A percentile compares a stretch with the other conserved stretches of the same genome.
phyloP scores from a whole-genome alignment of 2,797 vertebrate species.

The Apogon talboti region DNA sequence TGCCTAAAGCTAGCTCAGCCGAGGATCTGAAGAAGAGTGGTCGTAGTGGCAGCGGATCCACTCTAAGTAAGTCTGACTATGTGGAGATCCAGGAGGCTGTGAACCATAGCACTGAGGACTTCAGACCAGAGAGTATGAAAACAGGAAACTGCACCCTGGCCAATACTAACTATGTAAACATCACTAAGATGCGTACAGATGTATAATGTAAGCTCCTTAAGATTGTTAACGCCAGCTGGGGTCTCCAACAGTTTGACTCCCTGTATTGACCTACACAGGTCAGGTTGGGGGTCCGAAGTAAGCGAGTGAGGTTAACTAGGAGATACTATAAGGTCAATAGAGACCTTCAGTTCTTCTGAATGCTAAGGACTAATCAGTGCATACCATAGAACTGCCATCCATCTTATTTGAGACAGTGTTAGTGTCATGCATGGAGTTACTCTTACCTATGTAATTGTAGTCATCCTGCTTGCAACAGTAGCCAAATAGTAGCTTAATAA shows the following conservation, averaged over 20 bases:
- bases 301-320: constrained; percentile 28
- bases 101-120: constrained; percentile 95
- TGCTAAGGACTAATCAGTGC: constrained; percentile 26
- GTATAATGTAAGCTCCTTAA: constrained; percentile 79
- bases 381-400: constrained; percentile 58
- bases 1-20: constrained; percentile 89
- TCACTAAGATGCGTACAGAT: constrained; percentile 98
- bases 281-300: constrained; percentile 29
- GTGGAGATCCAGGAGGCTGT: constrained; percentile 97
- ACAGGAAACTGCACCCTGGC: constrained; percentile 96
- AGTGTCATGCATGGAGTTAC: constrained; percentile 83
- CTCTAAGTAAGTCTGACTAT: constrained; percentile 96
- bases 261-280: constrained; percentile 8
- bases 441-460: constrained; percentile 80
- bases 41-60: constrained; percentile 93
- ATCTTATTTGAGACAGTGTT: constrained; percentile 62
- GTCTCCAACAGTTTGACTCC: constrained; percentile 24
- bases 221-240: constrained; percentile 22
- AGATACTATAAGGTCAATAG: constrained; percentile 22
- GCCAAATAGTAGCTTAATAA: constrained; percentile 82
- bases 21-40: constrained; percentile 93
- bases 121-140: constrained; percentile 94
- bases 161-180: constrained; percentile 99
- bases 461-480: constrained; percentile 80
- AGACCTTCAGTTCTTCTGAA: constrained; percentile 33